phyloP scores from a whole-genome alignment of 2,113 vertebrate genomes.

The Entomyzon cyanotis region DNA sequence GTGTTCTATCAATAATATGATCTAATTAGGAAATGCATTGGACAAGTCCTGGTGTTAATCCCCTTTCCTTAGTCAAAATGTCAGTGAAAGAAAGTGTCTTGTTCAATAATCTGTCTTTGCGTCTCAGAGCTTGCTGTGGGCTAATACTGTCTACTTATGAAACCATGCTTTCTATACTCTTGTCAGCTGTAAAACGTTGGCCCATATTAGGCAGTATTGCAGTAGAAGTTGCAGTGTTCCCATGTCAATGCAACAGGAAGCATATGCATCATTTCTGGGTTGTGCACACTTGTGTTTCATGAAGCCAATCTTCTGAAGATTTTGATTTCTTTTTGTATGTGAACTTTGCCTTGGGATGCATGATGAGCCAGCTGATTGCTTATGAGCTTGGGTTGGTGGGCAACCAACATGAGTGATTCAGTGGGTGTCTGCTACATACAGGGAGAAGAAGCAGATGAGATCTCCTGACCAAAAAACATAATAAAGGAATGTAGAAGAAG shows the following conservation, averaged over 20 bases:
- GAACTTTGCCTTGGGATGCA: neutral
- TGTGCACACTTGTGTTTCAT: neutral
- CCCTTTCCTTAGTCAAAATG: neutral
- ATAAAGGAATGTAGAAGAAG: neutral
- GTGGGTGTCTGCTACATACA: neutral
- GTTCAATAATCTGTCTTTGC: neutral
- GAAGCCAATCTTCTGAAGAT: neutral
- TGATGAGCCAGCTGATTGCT: neutral
- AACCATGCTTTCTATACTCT: neutral
- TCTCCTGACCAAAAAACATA: neutral
- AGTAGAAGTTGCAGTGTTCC: neutral
- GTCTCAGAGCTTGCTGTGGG: neutral
- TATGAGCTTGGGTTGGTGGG: neutral
- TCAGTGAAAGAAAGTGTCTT: neutral
- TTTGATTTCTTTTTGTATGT: neutral
- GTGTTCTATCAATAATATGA: neutral
- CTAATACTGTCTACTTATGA: neutral
- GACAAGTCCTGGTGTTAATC: neutral
- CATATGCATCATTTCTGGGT: neutral
- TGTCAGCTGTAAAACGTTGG: neutral
- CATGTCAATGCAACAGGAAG: rapidly evolving
- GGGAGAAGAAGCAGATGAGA: neutral
- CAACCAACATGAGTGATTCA: rapidly evolving
- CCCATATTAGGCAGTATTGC: neutral
- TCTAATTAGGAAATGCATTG: neutral